Evolutionary conservation across 2,113 vertebrate species (phyloP).

Genomic region (Petroica traversi): DNA sequence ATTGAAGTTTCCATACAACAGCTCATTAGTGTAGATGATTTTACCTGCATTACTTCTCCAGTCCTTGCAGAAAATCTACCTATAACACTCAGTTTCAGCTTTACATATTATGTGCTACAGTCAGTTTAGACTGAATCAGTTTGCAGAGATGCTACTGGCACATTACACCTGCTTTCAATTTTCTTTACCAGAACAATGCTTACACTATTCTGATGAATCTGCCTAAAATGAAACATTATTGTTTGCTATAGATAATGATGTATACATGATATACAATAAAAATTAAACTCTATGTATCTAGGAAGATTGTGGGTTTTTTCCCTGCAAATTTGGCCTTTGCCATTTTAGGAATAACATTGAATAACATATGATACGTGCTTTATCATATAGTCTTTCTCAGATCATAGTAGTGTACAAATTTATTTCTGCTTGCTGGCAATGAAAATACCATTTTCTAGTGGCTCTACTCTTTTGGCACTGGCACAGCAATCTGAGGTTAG

Average conservation of each 20-base stretch:
- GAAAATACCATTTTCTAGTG: constrained; percentile 18
- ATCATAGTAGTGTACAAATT: not conserved
- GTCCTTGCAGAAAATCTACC: not conserved
- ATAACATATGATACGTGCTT: not conserved
- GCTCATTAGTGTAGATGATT: not conserved
- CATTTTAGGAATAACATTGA: not conserved
- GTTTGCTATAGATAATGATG: not conserved
- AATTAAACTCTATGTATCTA: not conserved
- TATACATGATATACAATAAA: not conserved
- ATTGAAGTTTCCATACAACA: not conserved
- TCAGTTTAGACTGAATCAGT: not conserved
- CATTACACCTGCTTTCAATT: not conserved
- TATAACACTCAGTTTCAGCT: not conserved
- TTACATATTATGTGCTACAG: not conserved
- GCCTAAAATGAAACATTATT: not conserved
- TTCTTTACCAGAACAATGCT: not conserved
- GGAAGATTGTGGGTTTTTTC: not conserved
- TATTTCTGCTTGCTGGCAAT: not conserved
- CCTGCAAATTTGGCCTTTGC: not conserved
- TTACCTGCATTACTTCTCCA: not conserved
- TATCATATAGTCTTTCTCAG: not conserved
- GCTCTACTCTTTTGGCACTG: not conserved
- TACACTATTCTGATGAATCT: not conserved
- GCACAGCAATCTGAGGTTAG: constrained; percentile 5
- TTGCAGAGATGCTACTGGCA: not conserved